phyloP scores from a whole-genome alignment of 23 tunicate genomes.

The Corella eumyota region DNA sequence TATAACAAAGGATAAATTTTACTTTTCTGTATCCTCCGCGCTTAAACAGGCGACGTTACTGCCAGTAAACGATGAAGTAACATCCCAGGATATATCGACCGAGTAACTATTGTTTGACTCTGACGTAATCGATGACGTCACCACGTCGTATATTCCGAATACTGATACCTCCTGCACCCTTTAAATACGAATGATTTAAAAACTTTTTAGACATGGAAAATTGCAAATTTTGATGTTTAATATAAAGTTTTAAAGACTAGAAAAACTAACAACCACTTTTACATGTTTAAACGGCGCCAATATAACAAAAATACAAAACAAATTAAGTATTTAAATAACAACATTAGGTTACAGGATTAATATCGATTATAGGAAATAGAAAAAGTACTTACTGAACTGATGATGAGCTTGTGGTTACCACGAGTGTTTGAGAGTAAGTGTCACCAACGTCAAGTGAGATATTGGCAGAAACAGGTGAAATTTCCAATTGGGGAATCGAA shows the following conservation, averaged over 20 bases:
- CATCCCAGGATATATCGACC: background rate
- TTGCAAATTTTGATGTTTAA: no score
- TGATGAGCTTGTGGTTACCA: background rate
- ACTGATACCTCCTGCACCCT: background rate
- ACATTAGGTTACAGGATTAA: no score
- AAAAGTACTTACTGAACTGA: background rate
- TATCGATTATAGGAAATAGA: no score
- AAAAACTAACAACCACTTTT: no score
- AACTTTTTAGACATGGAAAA: no score
- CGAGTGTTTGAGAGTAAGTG: background rate
- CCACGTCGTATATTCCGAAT: background rate
- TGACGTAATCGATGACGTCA: background rate
- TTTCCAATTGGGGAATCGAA: no score
- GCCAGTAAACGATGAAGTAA: background rate
- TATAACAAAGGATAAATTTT: background rate
- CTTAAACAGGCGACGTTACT: background rate
- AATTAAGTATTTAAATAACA: no score
- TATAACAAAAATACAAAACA: no score
- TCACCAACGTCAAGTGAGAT: background rate
- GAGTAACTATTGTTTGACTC: conserved; percentile 2
- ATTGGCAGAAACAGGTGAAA: no score
- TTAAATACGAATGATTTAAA: background rate
- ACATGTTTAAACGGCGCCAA: no score
- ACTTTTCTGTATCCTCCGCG: conserved; percentile 2
- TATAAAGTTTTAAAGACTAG: no score